A percentile compares a stretch with the other conserved stretches of the same genome.
These are phyloP conservation scores for Danio tinwini DNA, from an alignment of 2,797 vertebrate species.

Conservation along the genomic window DNA sequence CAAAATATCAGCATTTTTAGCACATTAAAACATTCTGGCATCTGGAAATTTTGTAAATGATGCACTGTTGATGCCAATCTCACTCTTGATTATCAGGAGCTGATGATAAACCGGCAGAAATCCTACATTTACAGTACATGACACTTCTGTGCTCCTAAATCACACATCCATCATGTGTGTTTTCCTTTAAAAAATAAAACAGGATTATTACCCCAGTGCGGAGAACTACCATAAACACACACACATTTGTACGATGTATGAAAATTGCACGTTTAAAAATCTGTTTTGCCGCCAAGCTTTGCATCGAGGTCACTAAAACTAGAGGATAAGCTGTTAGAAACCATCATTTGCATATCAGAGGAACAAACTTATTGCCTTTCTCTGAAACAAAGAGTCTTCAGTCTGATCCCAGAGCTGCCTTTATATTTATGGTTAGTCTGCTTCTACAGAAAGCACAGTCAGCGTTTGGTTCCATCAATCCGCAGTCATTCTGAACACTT, in stretches of 20 bases:
- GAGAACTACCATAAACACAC: slow-evolving; percentile 23
- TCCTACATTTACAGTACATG: slow-evolving; percentile 37
- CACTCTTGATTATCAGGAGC: slow-evolving; percentile 23
- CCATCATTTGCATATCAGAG: slow-evolving; percentile 39
- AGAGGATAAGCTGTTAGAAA: slow-evolving; percentile 29
- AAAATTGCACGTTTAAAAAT: slow-evolving; percentile 53
- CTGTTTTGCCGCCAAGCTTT: slow-evolving; percentile 23
- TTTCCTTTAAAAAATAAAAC: slow-evolving; percentile 22
- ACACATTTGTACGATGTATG: slow-evolving; percentile 33
- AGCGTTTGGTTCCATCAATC: slow-evolving; percentile 1
- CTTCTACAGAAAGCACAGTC: slow-evolving; percentile 4
- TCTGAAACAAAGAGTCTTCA: neutral
- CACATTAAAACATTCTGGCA: slow-evolving; percentile 66
- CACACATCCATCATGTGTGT: slow-evolving; percentile 6
- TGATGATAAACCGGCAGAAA: slow-evolving; percentile 33
- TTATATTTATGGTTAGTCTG: slow-evolving; percentile 6
- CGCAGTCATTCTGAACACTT: neutral
- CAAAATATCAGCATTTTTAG: slow-evolving; percentile 64
- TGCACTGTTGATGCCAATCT: neutral
- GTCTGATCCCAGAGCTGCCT: slow-evolving; percentile 37
- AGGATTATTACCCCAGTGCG: slow-evolving; percentile 33
- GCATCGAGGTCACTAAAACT: slow-evolving; percentile 43
- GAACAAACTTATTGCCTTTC: slow-evolving; percentile 23
- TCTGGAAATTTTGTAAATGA: slow-evolving; percentile 55
- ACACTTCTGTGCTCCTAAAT: slow-evolving; percentile 5